Conservation (phyloP, 2,113 vertebrate genomes). For the Laticauda colubrina region DNA sequence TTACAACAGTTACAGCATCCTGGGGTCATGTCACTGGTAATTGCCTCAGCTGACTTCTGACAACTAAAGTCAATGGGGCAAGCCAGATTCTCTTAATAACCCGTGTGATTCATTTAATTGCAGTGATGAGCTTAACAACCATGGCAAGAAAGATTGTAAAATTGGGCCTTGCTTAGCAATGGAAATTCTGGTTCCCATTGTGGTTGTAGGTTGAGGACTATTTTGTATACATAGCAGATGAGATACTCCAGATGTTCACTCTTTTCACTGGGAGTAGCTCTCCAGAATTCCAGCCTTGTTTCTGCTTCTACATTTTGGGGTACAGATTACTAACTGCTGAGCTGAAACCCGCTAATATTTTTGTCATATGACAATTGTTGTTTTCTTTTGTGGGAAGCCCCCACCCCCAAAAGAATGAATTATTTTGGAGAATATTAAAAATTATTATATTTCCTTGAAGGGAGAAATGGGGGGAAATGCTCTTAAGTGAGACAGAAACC, state of each 20-base stretch:
- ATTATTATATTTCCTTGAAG: too few species aligned
- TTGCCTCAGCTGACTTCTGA: not conserved
- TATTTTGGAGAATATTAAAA: too few species aligned
- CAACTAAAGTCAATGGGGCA: not conserved
- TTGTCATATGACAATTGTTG: not conserved
- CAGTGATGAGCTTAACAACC: not conserved
- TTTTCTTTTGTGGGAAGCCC: too few species aligned
- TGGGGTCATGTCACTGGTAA: not conserved
- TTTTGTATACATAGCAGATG: not conserved
- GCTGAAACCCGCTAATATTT: not conserved
- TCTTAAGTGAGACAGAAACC: too few species aligned
- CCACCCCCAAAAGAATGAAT: too few species aligned
- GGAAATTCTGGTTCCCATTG: not conserved
- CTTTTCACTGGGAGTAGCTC: not conserved
- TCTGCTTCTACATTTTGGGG: not conserved
- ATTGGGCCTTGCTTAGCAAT: not conserved
- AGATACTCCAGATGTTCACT: not conserved
- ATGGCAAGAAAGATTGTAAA: not conserved
- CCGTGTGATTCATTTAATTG: not conserved
- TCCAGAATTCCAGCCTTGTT: not conserved
- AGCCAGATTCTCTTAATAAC: not conserved
- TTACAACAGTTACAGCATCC: not conserved
- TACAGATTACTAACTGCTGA: not conserved
- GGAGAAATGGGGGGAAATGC: too few species aligned
- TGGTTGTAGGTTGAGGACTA: not conserved